Evolutionary conservation across 2,113 vertebrate species (phyloP).

Genomic region (Etia nguti): DNA sequence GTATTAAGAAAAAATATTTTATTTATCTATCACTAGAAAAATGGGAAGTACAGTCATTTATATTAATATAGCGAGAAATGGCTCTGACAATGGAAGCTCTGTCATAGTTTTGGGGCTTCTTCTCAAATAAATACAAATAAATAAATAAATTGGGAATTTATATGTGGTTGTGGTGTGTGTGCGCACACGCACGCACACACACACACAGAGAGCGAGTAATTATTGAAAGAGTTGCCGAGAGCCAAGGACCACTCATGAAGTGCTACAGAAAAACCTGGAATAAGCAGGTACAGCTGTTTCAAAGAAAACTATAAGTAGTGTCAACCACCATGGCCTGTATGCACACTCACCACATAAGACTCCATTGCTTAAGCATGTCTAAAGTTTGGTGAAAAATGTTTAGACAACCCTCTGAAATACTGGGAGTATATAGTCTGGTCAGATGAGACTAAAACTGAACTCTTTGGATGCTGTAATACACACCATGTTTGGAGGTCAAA

Average conservation of each 20-base stretch:
- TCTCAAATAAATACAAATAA: not conserved
- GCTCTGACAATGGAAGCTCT: not conserved
- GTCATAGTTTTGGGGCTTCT: not conserved
- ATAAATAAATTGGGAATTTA: not conserved
- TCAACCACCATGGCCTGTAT: not conserved
- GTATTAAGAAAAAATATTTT: not conserved
- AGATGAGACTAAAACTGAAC: not conserved
- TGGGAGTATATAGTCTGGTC: not conserved
- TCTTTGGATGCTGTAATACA: not conserved
- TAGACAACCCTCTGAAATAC: not conserved
- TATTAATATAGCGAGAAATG: not conserved
- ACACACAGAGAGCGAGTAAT: not conserved
- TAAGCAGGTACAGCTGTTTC: not conserved
- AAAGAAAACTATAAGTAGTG: not conserved
- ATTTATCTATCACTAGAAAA: not conserved
- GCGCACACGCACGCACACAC: not conserved
- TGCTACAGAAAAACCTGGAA: not conserved
- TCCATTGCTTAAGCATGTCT: not conserved
- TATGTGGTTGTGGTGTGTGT: not conserved
- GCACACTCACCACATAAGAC: not conserved
- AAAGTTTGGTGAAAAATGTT: not conserved
- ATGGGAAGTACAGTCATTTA: not conserved
- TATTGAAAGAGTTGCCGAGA: not conserved
- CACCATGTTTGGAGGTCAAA: not conserved
- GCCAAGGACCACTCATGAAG: not conserved